phyloP scores from a whole-genome alignment of 2,797 vertebrate species.

The Spinus olivaceus region DNA sequence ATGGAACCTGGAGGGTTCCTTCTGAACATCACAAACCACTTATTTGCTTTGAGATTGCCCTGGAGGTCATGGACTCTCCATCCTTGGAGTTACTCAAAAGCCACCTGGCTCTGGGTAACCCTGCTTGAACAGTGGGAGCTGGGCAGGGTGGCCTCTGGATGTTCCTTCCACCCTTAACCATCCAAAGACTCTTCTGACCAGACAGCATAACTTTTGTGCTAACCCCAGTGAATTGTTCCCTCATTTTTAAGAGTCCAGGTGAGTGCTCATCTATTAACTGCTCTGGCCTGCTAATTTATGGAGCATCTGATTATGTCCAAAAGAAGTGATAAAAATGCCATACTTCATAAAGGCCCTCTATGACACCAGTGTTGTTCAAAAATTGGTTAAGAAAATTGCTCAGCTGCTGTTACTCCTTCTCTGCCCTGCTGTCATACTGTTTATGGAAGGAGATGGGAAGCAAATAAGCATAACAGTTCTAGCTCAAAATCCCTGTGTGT shows the following conservation, averaged over 20 bases:
- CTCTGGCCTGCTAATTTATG: constrained; percentile 18
- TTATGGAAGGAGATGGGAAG: not conserved
- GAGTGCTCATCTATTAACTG: constrained; percentile 17
- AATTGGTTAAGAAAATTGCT: not conserved
- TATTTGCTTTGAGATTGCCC: not conserved
- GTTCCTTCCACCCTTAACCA: not conserved
- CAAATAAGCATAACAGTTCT: not conserved
- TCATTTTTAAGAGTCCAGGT: constrained; percentile 17
- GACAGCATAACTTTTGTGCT: not conserved
- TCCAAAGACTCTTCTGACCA: not conserved
- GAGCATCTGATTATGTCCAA: not conserved
- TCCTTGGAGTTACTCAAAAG: not conserved
- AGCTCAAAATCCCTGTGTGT: not conserved
- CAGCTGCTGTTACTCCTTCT: not conserved
- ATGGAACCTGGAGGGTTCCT: not conserved
- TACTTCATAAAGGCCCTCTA: not conserved
- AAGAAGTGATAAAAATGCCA: not conserved
- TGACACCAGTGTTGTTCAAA: not conserved
- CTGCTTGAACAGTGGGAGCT: not conserved
- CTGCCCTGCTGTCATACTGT: not conserved
- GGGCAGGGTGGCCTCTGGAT: not conserved
- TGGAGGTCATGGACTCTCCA: not conserved
- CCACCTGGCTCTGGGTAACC: not conserved
- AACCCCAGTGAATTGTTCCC: not conserved
- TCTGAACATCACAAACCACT: not conserved